Evolutionary conservation across 1,140 invertebrate species (phyloP), one percentile per base, ranked within the genome.

Genomic region (Drosophila lacertosa): DNA sequence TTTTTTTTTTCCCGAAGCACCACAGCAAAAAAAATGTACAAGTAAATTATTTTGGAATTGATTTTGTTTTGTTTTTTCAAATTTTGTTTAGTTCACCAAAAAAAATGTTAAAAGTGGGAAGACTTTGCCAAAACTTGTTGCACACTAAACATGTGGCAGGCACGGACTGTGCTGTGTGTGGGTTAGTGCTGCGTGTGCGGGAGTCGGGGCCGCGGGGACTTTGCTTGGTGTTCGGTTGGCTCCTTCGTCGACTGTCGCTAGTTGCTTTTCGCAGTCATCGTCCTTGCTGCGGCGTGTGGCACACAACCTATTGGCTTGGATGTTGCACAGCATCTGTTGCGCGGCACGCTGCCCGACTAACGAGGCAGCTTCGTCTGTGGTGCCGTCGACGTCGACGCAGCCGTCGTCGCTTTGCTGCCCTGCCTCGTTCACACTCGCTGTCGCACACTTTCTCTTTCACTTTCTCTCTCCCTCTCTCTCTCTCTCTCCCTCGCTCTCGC

Each of bases 271-370:
- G 45, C 44, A 44, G 45, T 44, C 20, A 37, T 35, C 33, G 22
- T 7, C 29, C 51, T 15, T 53, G 45, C 44, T 62, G 32, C 18
- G 66, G 55, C 3, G 32, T 66, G 72, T 57, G 70, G 59, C 79
- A 65, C 74, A 88, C 82, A 86, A 86, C 82, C 82, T 59, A 75
- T 81, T 47, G 67, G 82, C 74, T 88, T 82, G 65, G 55, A 77
- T 88, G 82, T 88, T 88, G 77, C 76, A 82, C 82, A 86, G 82
- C 82, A 86, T 86, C 82, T 86, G 82, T 86, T 86, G 82, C 82
- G 66, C 66, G 44, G 82, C 74, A 40, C 60, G 51, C 51, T 67
- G 67, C 44, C 76, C 72, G 62, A 86, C 60, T 76, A 33, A 68
- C 81, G 81, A 83, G 67, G 54, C 57, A 82, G 57, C 67, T 77